Evolutionary conservation across 2,888 invertebrate species (phyloP).

Genomic region (Patella caerulea): DNA sequence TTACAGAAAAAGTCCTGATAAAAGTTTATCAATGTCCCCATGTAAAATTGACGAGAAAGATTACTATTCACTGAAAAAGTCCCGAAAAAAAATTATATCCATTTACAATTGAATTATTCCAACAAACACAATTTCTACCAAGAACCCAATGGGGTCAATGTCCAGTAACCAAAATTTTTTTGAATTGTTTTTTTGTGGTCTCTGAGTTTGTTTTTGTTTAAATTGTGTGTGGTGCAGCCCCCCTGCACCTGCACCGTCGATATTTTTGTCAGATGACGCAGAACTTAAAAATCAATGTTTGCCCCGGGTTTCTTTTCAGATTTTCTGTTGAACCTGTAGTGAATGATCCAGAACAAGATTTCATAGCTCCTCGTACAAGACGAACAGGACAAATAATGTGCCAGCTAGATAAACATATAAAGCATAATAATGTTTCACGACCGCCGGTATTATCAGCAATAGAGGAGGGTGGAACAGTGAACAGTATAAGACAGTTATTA

Average conservation of each 20-base stretch:
- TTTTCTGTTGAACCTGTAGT: conserved; percentile 50
- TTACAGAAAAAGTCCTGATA: too few relatives aligned
- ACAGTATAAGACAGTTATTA: conserved; percentile 51
- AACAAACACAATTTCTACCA: conserved; percentile 7
- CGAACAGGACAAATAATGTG: conserved; percentile 48
- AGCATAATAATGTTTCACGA: conserved; percentile 42
- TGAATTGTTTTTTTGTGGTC: too few relatives aligned
- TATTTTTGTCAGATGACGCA: neutral
- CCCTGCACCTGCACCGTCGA: neutral
- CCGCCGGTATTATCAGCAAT: conserved; percentile 58
- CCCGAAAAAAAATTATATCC: too few relatives aligned
- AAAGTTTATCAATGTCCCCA: too few relatives aligned
- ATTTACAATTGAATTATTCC: neutral
- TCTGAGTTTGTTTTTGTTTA: too few relatives aligned
- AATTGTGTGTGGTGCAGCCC: too few relatives aligned
- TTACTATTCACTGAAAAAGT: too few relatives aligned
- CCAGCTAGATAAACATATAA: conserved; percentile 41
- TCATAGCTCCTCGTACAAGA: conserved; percentile 25
- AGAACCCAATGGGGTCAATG: neutral
- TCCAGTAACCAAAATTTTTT: neutral
- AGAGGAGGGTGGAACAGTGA: conserved; percentile 59
- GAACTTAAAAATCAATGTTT: neutral
- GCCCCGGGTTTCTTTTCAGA: conserved; percentile 22
- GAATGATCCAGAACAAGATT: conserved; percentile 31
- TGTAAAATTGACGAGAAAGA: too few relatives aligned